Conservation (phyloP, 2,797 vertebrate species). For the Basileuterus tristriatus region DNA sequence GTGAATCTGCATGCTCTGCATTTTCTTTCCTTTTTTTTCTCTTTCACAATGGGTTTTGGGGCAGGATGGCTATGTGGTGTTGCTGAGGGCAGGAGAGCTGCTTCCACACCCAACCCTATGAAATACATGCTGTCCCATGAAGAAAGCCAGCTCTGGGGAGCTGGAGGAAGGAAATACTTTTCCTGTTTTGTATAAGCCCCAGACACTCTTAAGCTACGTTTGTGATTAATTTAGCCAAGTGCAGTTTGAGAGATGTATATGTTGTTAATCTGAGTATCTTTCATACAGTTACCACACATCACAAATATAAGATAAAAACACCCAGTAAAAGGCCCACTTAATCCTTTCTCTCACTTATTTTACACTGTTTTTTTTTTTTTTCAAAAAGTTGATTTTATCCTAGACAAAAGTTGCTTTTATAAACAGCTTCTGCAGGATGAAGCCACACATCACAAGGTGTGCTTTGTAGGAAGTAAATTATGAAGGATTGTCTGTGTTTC, state of each 20-base stretch:
- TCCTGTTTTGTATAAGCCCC: slow-evolving; percentile 16
- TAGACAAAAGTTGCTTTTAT: not conserved
- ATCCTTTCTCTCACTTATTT: not conserved
- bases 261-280: not conserved
- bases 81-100: not conserved
- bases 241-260: not conserved
- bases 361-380: not conserved
- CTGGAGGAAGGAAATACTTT: slow-evolving; percentile 52
- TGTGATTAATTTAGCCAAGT: not conserved
- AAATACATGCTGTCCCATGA: not conserved
- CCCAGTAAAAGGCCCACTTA: not conserved
- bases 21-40: not conserved
- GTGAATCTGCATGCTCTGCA: not conserved
- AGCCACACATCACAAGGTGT: not conserved
- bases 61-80: not conserved
- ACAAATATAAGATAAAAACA: not conserved
- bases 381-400: not conserved
- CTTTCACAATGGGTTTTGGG: not conserved
- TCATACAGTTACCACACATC: not conserved
- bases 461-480: not conserved
- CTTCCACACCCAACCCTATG: not conserved
- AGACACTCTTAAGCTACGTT: not conserved
- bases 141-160: not conserved
- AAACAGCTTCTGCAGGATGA: not conserved
- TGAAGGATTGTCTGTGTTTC: not conserved